A percentile compares a stretch with the other conserved stretches of the same genome.
phyloP scores from a whole-genome alignment of 1,140 invertebrate species.

The Cyclargus thomasi region DNA sequence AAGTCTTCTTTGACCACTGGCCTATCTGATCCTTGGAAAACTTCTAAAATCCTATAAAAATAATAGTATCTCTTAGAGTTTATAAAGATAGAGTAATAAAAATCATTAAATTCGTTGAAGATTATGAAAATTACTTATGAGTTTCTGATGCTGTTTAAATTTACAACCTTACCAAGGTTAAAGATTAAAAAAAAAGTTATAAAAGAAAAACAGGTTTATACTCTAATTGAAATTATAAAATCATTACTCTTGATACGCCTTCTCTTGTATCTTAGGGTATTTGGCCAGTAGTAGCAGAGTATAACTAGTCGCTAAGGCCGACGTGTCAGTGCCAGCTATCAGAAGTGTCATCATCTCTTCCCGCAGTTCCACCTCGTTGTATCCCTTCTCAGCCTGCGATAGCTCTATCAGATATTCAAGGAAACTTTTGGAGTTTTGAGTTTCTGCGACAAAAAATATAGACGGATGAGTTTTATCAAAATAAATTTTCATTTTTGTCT shows the following conservation, averaged over 20 bases:
- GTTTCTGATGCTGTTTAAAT: too few species aligned
- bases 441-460: background rate
- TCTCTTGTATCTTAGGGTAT: conserved; percentile 38
- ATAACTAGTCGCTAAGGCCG: conserved; percentile 35
- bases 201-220: too few species aligned
- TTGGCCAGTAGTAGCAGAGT: conserved; percentile 34
- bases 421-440: conserved; percentile 27
- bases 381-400: conserved; percentile 36
- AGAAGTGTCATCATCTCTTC: conserved; percentile 43
- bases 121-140: too few species aligned
- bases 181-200: too few species aligned
- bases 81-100: too few species aligned
- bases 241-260: conserved; percentile 38
- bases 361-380: conserved; percentile 36
- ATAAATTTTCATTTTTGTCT: too few species aligned
- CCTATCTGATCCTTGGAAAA: conserved; percentile 46
- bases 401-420: conserved; percentile 40
- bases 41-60: conserved; percentile 39
- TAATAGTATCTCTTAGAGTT: background rate
- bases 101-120: too few species aligned
- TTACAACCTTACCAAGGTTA: too few species aligned
- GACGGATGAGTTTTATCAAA: too few species aligned
- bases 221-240: background rate
- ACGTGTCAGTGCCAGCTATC: conserved; percentile 45
- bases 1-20: conserved; percentile 51